phyloP scores from a whole-genome alignment of 2,888 invertebrate genomes.

The Marronus borbonicus region DNA sequence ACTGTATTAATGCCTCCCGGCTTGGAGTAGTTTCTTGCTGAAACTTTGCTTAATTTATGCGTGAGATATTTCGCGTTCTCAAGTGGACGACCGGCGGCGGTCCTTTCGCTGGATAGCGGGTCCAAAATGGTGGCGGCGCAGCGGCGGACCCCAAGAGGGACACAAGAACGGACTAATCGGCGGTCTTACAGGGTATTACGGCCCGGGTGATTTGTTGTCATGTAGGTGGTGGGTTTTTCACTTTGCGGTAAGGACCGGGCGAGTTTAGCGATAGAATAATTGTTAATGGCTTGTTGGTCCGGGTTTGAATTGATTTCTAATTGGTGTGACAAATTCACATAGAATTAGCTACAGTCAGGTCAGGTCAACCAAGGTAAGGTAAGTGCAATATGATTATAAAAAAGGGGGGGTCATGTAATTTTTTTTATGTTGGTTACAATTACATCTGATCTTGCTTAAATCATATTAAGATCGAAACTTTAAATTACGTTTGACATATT shows the following conservation, averaged over 20 bases:
- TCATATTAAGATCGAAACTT: no score
- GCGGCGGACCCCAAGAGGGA: constrained; percentile 55
- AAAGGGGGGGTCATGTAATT: no score
- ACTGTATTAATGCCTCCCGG: constrained; percentile 67
- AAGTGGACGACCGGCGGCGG: constrained; percentile 60
- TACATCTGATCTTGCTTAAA: no score
- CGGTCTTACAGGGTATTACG: constrained; percentile 41
- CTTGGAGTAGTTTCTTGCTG: constrained; percentile 68
- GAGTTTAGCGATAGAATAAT: constrained; percentile 16
- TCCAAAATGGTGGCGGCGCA: constrained; percentile 5
- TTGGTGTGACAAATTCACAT: background rate
- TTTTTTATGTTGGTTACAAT: no score
- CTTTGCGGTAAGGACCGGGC: constrained; percentile 23
- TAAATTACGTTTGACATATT: no score
- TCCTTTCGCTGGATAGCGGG: constrained; percentile 51
- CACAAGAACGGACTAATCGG: constrained; percentile 49
- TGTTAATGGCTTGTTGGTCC: constrained; percentile 15
- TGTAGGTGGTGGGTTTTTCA: constrained; percentile 35
- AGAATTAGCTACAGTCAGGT: no score
- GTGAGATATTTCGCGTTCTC: constrained; percentile 68
- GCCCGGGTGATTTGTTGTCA: constrained; percentile 37
- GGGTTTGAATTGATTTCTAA: constrained; percentile 8
- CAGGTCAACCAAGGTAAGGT: no score
- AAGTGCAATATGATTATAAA: no score
- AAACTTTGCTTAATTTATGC: constrained; percentile 70